Percentiles rank a stretch among this genome's conserved stretches.
These are phyloP conservation scores for Emydoidea blandingii DNA, from an alignment of 2,797 vertebrate genomes.

Conservation along the genomic window DNA sequence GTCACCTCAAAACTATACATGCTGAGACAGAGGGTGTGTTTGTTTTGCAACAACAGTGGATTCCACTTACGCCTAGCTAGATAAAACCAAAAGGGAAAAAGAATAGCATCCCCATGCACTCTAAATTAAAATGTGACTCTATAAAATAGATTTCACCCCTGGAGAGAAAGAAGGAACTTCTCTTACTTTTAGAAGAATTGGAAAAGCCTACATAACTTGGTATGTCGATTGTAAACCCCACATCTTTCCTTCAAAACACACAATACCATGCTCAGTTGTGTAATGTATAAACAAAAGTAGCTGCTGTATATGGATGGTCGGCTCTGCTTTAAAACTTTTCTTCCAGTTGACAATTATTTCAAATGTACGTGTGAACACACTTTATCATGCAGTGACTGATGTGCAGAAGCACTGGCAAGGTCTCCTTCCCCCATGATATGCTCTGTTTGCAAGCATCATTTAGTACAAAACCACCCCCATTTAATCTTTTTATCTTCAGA, in stretches of 20 bases:
- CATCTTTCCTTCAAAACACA: neutral
- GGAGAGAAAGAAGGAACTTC: neutral
- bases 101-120: neutral
- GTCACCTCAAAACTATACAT: neutral
- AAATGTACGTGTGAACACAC: neutral
- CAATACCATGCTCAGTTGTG: neutral
- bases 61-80: neutral
- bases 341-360: neutral
- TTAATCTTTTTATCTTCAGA: neutral
- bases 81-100: neutral
- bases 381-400: neutral
- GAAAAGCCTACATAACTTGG: neutral
- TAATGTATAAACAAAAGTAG: neutral
- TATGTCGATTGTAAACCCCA: neutral
- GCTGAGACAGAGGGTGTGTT: neutral
- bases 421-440: neutral
- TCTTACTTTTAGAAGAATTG: neutral
- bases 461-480: neutral
- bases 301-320: neutral
- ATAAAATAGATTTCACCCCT: neutral
- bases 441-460: neutral
- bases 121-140: neutral
- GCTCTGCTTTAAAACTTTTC: neutral
- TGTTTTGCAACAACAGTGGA: neutral
- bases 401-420: neutral